A percentile compares a stretch with the other conserved stretches of the same genome.
These are phyloP conservation scores for Hyaena hyaena DNA, from an alignment of 2,113 vertebrate genomes.

Conservation along the genomic window DNA sequence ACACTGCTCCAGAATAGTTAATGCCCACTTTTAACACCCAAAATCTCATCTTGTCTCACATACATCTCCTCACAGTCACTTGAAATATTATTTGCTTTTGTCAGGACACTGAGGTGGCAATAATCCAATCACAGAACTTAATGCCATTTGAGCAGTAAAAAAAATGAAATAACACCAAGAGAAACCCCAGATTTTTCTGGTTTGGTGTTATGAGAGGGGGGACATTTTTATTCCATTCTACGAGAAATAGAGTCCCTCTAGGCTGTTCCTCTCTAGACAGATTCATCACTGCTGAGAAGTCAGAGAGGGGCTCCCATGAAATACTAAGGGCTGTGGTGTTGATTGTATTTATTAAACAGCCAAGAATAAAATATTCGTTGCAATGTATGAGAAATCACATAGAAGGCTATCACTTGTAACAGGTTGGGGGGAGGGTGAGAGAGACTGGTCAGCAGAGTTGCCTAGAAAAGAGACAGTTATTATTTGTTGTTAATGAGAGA, in stretches of 20 bases:
- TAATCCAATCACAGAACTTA: neutral
- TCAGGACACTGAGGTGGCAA: neutral
- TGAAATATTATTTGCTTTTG: constrained; percentile 34
- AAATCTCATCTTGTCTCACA: neutral
- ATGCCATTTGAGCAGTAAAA: neutral
- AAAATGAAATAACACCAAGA: neutral
- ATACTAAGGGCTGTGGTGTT: neutral
- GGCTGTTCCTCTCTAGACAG: neutral
- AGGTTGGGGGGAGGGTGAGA: neutral
- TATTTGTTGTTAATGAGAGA: constrained; percentile 36
- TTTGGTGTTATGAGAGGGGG: neutral
- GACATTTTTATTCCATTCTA: constrained; percentile 14
- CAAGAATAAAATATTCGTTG: constrained; percentile 50
- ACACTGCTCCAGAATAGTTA: neutral
- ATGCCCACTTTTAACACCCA: neutral
- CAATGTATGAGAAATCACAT: constrained; percentile 46
- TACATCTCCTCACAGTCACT: neutral
- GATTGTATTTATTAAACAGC: constrained; percentile 59
- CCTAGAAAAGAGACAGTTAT: neutral
- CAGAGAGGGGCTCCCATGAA: neutral
- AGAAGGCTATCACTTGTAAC: constrained; percentile 25
- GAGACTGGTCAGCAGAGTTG: neutral
- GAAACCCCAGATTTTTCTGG: neutral
- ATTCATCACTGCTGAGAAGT: constrained; percentile 59
- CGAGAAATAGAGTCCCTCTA: constrained; percentile 26